Evolutionary conservation across 2,888 invertebrate species (phyloP).

Genomic region (Campaea margaritaria): DNA sequence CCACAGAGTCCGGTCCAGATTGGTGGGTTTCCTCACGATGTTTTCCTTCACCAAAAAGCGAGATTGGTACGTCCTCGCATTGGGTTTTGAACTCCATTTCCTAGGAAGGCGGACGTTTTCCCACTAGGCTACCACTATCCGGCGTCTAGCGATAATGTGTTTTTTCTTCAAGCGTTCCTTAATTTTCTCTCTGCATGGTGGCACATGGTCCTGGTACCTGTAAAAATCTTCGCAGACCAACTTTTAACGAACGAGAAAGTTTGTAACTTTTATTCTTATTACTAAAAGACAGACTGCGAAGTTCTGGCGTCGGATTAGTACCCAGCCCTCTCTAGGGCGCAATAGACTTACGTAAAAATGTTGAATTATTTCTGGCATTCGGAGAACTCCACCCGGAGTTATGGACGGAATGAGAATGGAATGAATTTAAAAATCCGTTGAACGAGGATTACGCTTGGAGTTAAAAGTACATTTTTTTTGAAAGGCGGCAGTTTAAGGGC

Average conservation of each 20-base stretch:
- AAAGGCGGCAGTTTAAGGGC: no score
- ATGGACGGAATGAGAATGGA: slow-evolving; percentile 24
- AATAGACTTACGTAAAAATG: slow-evolving; percentile 33
- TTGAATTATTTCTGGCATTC: slow-evolving; percentile 28
- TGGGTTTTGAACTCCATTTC: no score
- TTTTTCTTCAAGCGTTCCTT: no score
- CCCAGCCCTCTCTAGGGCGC: slow-evolving; percentile 27
- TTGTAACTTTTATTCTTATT: slow-evolving; percentile 29
- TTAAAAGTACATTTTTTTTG: not conserved
- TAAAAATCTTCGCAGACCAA: slow-evolving; percentile 26
- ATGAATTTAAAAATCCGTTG: slow-evolving; percentile 19
- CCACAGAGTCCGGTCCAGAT: no score
- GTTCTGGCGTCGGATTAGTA: slow-evolving; percentile 30
- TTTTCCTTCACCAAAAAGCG: no score
- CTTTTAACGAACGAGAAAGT: slow-evolving; percentile 34
- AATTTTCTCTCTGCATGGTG: not conserved
- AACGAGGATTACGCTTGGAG: not conserved
- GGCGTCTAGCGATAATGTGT: no score
- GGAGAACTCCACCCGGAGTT: slow-evolving; percentile 16
- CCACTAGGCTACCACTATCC: no score
- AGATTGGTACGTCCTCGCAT: no score
- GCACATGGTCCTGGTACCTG: slow-evolving; percentile 17
- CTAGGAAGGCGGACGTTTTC: no score
- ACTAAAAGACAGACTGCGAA: slow-evolving; percentile 31
- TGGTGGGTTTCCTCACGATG: no score